A percentile compares a stretch with the other conserved stretches of the same genome.
Conservation (phyloP, 2,797 vertebrate species). For the Hylomyscus alleni region DNA sequence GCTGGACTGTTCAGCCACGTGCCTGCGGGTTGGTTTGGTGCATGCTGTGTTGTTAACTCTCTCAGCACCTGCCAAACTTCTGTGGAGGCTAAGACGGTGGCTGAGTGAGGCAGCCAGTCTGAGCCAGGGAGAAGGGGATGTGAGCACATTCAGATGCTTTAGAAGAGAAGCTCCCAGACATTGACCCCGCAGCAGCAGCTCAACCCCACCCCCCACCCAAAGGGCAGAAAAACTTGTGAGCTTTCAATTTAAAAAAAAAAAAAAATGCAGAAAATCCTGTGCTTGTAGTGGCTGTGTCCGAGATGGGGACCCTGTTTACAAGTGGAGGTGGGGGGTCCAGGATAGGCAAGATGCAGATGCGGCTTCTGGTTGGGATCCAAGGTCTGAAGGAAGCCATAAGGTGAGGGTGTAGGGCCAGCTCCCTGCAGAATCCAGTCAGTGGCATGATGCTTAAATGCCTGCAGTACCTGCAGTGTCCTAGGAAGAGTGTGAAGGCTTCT, state of each 20-base stretch:
- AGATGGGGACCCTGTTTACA: background rate
- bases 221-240: background rate
- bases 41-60: slow-evolving; percentile 70
- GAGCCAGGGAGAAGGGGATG: background rate
- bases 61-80: slow-evolving; percentile 29
- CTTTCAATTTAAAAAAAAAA: too few species aligned
- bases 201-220: background rate
- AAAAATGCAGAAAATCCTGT: background rate
- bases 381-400: background rate
- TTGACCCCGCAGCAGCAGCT: background rate
- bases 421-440: slow-evolving; percentile 57
- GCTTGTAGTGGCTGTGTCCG: background rate
- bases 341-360: background rate
- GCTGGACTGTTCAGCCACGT: slow-evolving; percentile 2
- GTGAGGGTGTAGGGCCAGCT: background rate
- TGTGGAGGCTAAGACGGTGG: background rate
- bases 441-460: background rate
- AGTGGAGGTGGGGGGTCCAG: background rate
- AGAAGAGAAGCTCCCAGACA: background rate
- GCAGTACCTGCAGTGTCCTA: slow-evolving; percentile 54
- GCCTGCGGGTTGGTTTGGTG: slow-evolving; percentile 58
- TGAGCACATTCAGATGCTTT: background rate
- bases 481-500: slow-evolving; percentile 26
- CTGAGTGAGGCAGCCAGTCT: background rate
- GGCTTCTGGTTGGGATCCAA: background rate